Percentiles rank a stretch among this genome's conserved stretches.
Conservation (phyloP, 2,888 invertebrate species). For the Meteorus colon region DNA sequence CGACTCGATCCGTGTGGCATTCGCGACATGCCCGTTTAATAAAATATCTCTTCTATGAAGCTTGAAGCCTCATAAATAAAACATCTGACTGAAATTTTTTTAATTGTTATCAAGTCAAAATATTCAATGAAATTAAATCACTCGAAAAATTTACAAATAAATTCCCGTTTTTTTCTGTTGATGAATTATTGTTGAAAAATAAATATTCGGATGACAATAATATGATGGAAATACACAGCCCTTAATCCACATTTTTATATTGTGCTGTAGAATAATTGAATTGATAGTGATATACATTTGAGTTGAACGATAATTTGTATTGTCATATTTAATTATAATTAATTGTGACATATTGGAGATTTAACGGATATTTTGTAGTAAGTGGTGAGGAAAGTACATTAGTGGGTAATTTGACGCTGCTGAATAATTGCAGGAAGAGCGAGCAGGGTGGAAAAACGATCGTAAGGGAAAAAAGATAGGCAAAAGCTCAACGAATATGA, state of each 20-base stretch:
- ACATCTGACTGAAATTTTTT: not conserved
- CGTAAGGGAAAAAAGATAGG: not conserved
- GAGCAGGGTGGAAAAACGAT: not conserved
- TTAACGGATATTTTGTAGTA: not conserved
- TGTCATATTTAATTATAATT: not conserved
- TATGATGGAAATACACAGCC: not conserved
- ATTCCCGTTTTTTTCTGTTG: no score
- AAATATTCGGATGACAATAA: not conserved
- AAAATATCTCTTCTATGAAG: slow-evolving; percentile 29
- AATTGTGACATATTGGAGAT: not conserved
- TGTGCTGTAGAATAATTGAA: no score
- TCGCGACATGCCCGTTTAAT: slow-evolving; percentile 43
- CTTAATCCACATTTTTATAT: no score
- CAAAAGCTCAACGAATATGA: slow-evolving; percentile 11
- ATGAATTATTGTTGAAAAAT: not conserved
- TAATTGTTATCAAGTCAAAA: not conserved
- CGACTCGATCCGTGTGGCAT: slow-evolving; percentile 53
- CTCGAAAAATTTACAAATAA: no score
- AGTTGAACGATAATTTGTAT: not conserved
- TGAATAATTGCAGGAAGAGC: not conserved
- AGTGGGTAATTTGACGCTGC: not conserved
- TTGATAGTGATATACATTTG: no score
- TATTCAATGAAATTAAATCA: not conserved
- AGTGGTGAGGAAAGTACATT: not conserved
- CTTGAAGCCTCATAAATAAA: not conserved